phyloP scores from a whole-genome alignment of 2,797 vertebrate species.

The Pelochelys cantorii region DNA sequence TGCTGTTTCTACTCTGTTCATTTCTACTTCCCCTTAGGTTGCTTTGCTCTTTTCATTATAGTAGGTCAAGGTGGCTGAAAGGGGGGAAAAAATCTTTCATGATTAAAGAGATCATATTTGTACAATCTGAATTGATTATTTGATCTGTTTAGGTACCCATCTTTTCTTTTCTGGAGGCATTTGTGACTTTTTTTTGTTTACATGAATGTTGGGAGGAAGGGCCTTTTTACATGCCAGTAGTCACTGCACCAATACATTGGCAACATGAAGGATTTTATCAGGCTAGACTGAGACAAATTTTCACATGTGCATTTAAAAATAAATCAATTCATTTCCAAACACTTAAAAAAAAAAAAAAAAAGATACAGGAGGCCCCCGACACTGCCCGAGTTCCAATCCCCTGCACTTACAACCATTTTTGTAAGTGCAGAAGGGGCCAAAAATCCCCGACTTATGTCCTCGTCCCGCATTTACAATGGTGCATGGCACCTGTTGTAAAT shows the following conservation, averaged over 20 bases:
- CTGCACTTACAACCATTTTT: too few species aligned
- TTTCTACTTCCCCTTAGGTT: constrained; percentile 5
- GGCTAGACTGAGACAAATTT: not conserved
- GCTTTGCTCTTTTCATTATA: constrained; percentile 12
- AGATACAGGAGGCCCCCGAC: too few species aligned
- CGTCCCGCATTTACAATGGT: too few species aligned
- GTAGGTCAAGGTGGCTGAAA: constrained; percentile 14
- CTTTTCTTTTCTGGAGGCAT: not conserved
- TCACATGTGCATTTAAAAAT: not conserved
- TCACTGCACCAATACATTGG: rapidly evolving
- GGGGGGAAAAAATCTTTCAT: not conserved
- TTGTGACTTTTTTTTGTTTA: constrained; percentile 21
- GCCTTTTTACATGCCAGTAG: not conserved
- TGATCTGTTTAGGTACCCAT: not conserved
- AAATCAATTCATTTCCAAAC: not conserved
- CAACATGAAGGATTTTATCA: not conserved
- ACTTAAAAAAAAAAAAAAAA: not conserved
- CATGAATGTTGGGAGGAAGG: not conserved
- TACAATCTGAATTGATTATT: constrained; percentile 7
- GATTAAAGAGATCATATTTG: not conserved
- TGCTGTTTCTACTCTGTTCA: constrained; percentile 43
- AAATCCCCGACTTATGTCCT: too few species aligned
- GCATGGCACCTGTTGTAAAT: too few species aligned
- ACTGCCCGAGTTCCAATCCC: too few species aligned
- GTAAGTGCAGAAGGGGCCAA: too few species aligned